phyloP scores from a whole-genome alignment of 2,797 vertebrate species.

The Erithacus rubecula region DNA sequence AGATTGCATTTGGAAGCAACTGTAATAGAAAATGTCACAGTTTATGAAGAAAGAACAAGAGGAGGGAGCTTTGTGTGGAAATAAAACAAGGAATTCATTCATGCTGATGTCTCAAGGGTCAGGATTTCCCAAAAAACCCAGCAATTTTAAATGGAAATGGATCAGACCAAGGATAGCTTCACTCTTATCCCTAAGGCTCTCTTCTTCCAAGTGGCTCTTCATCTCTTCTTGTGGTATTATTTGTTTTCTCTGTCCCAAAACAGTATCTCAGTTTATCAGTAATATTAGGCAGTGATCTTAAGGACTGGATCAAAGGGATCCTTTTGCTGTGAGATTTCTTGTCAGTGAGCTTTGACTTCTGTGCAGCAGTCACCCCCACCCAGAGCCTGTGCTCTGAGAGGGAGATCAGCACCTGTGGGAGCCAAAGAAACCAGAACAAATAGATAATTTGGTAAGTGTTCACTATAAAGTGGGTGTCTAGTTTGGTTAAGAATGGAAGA shows the following conservation, averaged over 20 bases:
- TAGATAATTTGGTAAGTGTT: not conserved
- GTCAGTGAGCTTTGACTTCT: not conserved
- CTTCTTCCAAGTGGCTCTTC: not conserved
- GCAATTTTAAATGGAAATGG: not conserved
- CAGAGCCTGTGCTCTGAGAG: not conserved
- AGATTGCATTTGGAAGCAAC: not conserved
- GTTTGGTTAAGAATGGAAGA: not conserved
- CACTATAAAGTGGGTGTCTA: not conserved
- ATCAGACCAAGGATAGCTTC: not conserved
- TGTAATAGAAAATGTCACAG: not conserved
- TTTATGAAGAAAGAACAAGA: not conserved
- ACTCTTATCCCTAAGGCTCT: not conserved
- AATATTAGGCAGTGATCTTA: not conserved
- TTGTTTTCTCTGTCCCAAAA: not conserved
- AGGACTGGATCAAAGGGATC: not conserved
- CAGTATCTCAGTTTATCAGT: not conserved
- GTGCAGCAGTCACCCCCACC: not conserved
- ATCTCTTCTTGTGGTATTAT: not conserved
- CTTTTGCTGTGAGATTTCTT: not conserved
- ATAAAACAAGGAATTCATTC: not conserved
- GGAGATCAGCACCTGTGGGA: not conserved
- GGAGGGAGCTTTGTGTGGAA: not conserved
- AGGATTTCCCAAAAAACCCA: not conserved
- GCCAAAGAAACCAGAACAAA: not conserved
- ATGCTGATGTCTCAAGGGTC: not conserved